Conservation (phyloP, 2,113 vertebrate species). For the Megaleporinus macrocephalus region DNA sequence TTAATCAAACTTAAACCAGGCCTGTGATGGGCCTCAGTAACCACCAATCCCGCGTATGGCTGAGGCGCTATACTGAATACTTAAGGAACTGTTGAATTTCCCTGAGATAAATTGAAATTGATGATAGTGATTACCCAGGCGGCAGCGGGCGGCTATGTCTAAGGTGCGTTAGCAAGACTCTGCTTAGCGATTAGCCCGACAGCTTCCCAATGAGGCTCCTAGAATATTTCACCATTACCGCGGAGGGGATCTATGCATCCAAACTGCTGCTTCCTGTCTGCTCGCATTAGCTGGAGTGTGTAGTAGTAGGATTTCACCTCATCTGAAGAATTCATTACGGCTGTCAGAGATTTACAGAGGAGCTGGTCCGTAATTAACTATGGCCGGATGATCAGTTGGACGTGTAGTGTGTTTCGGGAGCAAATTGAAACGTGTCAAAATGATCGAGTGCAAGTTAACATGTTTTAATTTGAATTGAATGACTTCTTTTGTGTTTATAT, state of each 20-base stretch:
- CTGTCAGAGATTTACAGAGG: conserved; percentile 11
- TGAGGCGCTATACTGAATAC: background rate
- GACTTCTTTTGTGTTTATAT: background rate
- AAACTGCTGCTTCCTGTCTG: conserved; percentile 22
- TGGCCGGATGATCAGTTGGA: conserved; percentile 24
- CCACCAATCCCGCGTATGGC: background rate
- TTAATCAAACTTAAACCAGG: background rate
- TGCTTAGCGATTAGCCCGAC: conserved; percentile 23
- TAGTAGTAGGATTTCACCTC: conserved; percentile 13
- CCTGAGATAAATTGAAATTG: conserved; percentile 20
- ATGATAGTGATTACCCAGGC: conserved; percentile 26
- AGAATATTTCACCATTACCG: conserved; percentile 37
- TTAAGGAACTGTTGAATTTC: conserved; percentile 23
- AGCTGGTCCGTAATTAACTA: conserved; percentile 3
- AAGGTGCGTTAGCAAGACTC: conserved; percentile 29
- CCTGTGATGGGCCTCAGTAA: background rate
- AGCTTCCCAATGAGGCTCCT: conserved; percentile 39
- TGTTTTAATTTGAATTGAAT: background rate
- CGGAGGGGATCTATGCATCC: conserved; percentile 20
- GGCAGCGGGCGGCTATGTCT: conserved; percentile 48
- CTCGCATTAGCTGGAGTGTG: conserved; percentile 20
- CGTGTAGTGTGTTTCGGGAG: background rate
- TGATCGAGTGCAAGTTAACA: background rate
- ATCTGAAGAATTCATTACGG: conserved; percentile 16
- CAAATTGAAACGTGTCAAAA: conserved; percentile 23